Percentiles rank a stretch among this genome's conserved stretches.
Evolutionary conservation across 2,888 invertebrate species (phyloP).

Genomic region (Herminia tarsipennalis): DNA sequence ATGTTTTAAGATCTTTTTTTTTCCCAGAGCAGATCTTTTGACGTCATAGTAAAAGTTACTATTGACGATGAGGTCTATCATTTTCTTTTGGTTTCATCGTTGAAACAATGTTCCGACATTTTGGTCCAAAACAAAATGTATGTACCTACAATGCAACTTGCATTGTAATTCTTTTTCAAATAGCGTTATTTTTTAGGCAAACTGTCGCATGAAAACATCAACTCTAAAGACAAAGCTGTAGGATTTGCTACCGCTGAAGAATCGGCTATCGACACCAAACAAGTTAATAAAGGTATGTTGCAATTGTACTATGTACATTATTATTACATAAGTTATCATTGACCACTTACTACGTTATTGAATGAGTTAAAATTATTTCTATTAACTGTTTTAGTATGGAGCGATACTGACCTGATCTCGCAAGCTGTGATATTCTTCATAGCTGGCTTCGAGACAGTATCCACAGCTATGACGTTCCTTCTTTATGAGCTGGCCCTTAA

Average conservation of each 20-base stretch:
- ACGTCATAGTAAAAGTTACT: too few relatives aligned
- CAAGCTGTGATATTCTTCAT: constrained; percentile 63
- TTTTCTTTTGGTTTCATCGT: too few relatives aligned
- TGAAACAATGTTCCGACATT: too few relatives aligned
- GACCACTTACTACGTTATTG: too few relatives aligned
- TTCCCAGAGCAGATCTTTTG: too few relatives aligned
- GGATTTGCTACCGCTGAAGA: constrained; percentile 76
- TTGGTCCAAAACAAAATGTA: too few relatives aligned
- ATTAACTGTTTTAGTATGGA: constrained; percentile 40
- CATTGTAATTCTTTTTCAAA: too few relatives aligned
- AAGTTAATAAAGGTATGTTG: constrained; percentile 52
- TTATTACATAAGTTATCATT: too few relatives aligned
- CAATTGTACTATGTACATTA: too few relatives aligned
- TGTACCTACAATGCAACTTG: too few relatives aligned
- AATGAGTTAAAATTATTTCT: neutral
- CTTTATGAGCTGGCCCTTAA: constrained; percentile 61
- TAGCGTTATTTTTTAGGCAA: constrained; percentile 23
- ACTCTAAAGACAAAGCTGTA: constrained; percentile 49
- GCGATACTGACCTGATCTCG: constrained; percentile 26
- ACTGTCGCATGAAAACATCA: constrained; percentile 52
- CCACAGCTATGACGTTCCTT: constrained; percentile 55
- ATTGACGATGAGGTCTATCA: too few relatives aligned
- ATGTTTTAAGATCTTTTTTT: too few relatives aligned
- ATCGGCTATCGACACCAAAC: constrained; percentile 60
- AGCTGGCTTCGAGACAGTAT: constrained; percentile 64